Evolutionary conservation across 2,888 invertebrate species (phyloP), one percentile per base, ranked within the genome.

Genomic region (Ceramica pisi): DNA sequence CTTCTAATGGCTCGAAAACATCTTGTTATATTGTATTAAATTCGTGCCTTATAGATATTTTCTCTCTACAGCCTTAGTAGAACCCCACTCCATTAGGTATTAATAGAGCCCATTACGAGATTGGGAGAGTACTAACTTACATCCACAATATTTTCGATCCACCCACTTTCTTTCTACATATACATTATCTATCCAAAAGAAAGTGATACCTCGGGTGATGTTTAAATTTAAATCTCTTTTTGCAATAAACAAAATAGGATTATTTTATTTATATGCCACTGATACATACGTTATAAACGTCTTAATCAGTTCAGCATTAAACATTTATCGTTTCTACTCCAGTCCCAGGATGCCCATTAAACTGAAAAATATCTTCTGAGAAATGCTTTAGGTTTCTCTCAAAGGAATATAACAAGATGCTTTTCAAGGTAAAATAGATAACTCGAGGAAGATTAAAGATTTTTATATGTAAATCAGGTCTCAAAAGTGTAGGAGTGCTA

Each of bases 1-100:
- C 14, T 56, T 74, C 67, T 76, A 77, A 75, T 57, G 68, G 56
- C 71, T 81, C 77, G 71, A 87, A 88, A 87, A 84, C 83, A 88
- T 85, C 78, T 76, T 70, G 76, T 72, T 66, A 48, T 26, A 51
- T 60, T 31, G 1, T 10, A n/a, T 41, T 50, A 46, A 1, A 23
- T 41, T 14, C 5, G 14, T 14, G 5, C 41, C 1, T 41, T 41
- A 41, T 12, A 14, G 41, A 41, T 2, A 46, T 46, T 46, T 46
- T 46, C 7, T 19, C 46, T 6, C 19, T 46, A 19, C 8, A 19
- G 46, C 16, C 2, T 19, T 7, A 19, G 46, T 46, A 46, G 8
- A 8, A 46, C 19, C 19, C 5, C 46, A 46, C 19, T 46, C 48
- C 19, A 19, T 41, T 68, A 7, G n/a, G 10, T 38, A 51, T 53